Evolutionary conservation across 2,113 vertebrate species (phyloP), one percentile per base, ranked within the genome.

Genomic region (Eclectus roratus): DNA sequence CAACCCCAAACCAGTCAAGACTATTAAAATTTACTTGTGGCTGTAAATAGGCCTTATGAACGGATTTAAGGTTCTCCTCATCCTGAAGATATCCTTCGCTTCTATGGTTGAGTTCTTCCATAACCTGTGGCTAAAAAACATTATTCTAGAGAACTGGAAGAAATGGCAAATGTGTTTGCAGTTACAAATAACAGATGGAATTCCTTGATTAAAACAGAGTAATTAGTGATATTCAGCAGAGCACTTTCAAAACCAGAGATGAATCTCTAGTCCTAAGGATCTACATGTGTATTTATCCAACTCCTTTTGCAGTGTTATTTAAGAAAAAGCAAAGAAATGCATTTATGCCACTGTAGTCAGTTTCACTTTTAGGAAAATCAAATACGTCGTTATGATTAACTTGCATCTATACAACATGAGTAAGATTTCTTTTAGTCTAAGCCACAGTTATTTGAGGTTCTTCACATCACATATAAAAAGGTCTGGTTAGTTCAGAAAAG

Each of bases 351-450:
- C 55, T 58, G 21, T n/a, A 56, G 27, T 37, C 27, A 16, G 11
- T 80, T 91, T 85, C n/a, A 35, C 37, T 31, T 56, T 28, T 50
- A 66, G 58, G 29, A 68, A 70, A 61, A 35, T 43, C 13, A 44
- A 37, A 41, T 55, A 11, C 0, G 0, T 43, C 46, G 13, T 63
- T 76, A n/a, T 9, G 10, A 27, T 39, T 66, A 53, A 37, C 61
- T 44, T 66, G 20, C 17, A 20, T 10, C 21, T 71, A 2, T 41
- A 19, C 31, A 53, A 3, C 0, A 2, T 58, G 43, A 9, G 1
- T 35, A 70, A 44, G 27, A 44, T 71, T 81, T 87, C 11, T 68
- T 64, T 55, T 28, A 55, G 21, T 25, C 13, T 41, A 46, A 43
- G 27, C 2, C 35, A 31, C 43, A 46, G 63, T 61, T 77, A 13